Percentiles rank a stretch among this genome's conserved stretches.
Conservation (phyloP, 2,113 vertebrate species). For the Bufo bufo region DNA sequence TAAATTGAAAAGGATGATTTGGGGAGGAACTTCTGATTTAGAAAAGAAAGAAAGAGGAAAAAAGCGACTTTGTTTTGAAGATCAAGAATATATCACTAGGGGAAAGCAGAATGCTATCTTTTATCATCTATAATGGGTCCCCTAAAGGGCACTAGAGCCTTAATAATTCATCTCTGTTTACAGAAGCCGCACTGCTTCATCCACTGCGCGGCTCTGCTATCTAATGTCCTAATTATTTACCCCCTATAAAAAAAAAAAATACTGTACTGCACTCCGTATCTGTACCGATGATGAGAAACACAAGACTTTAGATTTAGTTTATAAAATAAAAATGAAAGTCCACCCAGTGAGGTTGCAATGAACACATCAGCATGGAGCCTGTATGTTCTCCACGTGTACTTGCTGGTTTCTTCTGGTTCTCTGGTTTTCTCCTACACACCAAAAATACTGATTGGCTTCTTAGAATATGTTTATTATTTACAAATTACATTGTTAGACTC, state of each 20-base stretch:
- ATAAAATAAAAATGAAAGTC: constrained; percentile 17
- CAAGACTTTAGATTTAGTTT: background rate
- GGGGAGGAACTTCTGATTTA: too few species aligned
- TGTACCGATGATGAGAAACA: background rate
- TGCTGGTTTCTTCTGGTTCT: background rate
- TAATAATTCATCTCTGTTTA: constrained; percentile 16
- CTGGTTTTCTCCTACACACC: background rate
- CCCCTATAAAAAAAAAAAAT: background rate
- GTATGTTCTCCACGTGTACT: background rate
- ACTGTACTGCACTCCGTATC: background rate
- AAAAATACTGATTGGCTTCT: too few species aligned
- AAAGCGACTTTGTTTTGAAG: background rate
- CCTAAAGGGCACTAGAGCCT: constrained; percentile 13
- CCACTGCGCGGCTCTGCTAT: background rate
- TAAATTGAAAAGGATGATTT: background rate
- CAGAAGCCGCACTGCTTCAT: background rate
- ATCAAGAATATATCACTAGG: background rate
- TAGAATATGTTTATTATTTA: too few species aligned
- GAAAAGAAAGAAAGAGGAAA: background rate
- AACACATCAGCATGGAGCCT: background rate
- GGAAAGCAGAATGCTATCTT: background rate
- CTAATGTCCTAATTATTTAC: constrained; percentile 15
- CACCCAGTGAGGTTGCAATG: background rate
- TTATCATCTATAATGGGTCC: constrained; percentile 37
- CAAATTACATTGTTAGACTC: too few species aligned